Evolutionary conservation across 2,888 invertebrate species (phyloP).

Genomic region (Folsomia manolachei): DNA sequence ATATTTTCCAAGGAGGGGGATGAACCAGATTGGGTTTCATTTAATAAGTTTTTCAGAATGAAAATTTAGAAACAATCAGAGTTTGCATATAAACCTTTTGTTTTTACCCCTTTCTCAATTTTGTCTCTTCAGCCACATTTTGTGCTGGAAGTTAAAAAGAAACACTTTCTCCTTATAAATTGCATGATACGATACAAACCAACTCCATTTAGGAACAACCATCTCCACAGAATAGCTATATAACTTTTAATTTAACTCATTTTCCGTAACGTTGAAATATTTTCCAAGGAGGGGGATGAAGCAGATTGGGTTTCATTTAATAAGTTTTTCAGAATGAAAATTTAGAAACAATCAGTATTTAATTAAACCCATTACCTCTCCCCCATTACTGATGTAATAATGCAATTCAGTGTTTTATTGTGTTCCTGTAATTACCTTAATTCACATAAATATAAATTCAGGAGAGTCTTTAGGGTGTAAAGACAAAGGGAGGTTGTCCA

Average conservation of each 20-base stretch:
- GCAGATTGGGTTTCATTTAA: neutral
- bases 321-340: neutral
- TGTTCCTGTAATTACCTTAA: neutral
- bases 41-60: neutral
- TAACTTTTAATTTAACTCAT: neutral
- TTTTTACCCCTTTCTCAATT: neutral
- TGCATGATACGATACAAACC: neutral
- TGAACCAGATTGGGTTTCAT: neutral
- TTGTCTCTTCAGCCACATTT: neutral
- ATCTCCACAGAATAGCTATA: neutral
- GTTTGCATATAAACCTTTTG: neutral
- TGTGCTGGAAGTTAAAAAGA: too few relatives aligned
- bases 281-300: neutral
- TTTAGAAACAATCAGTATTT: conserved; percentile 4
- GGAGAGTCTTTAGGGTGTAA: too few relatives aligned
- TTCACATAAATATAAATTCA: neutral
- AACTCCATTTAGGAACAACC: neutral
- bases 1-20: neutral
- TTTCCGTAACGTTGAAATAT: neutral
- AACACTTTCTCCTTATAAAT: too few relatives aligned
- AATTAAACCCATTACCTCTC: neutral
- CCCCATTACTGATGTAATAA: neutral
- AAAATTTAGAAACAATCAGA: neutral
- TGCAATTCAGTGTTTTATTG: neutral
- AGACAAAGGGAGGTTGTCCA: too few relatives aligned